Base-by-base conservation (phyloP, 2,888 invertebrate genomes). In the Scelioninae gen. 1 region DNA sequence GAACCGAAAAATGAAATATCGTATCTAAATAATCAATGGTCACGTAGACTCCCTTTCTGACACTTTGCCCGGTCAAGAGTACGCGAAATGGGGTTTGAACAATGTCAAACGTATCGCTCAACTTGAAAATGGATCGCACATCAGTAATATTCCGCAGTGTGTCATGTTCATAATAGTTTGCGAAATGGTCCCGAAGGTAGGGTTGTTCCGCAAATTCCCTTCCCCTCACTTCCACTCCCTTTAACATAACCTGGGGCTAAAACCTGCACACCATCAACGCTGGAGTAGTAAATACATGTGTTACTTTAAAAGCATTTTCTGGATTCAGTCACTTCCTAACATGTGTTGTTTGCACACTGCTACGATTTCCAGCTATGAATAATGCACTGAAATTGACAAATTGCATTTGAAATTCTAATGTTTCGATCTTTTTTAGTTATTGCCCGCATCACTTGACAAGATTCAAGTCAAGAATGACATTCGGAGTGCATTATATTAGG, bases 351-450 rank as follows among this genome's bases (percentile, higher is more conserved):
- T 43, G 11, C 11, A 43, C 6, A 43, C n/a, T n/a, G n/a, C n/a
- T n/a, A n/a, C n/a, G n/a, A n/a, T n/a, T n/a, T n/a, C n/a, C n/a
- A n/a, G n/a, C 40, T 10, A 16, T 55, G 49, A 51, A 29, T 49
- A 40, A 66, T 53, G 45, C 23, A 68, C n/a, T 55, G 32, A 75
- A 53, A 55, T 7, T 15, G 29, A 45, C 6, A 66, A 71, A 78
- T 78, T 78, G 51, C 45, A 78, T 78, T 78, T 78, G 16, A 78
- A 78, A 78, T 71, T 78, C 78, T 71, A 78, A 78, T 77, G n/a
- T n/a, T n/a, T n/a, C n/a, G n/a, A n/a, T n/a, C n/a, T n/a, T 32
- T 51, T 58, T 49, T 34, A 45, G 55, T 65, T 55, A 34, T 51
- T 29, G 51, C 75, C 75, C 75, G 47, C 60, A 76, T 76, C 66